Evolutionary conservation across 1,140 invertebrate species (phyloP).

Genomic region (Tachypleus tridentatus): DNA sequence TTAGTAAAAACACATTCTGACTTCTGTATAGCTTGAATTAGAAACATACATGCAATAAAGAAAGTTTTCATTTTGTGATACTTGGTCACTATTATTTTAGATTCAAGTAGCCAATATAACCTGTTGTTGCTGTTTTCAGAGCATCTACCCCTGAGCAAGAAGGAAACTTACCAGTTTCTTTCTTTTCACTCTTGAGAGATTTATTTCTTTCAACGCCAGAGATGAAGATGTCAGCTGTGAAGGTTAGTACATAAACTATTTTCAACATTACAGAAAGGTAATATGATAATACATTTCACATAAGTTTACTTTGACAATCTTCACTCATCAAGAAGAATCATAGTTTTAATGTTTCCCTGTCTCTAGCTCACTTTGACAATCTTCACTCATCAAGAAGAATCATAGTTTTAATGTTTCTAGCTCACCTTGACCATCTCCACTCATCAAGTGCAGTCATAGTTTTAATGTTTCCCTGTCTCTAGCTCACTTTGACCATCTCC

Average conservation of each 20-base stretch:
- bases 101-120: no score
- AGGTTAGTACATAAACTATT: slow-evolving; percentile 23
- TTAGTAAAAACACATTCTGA: no score
- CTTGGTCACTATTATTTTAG: no score
- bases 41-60: no score
- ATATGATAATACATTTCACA: no score
- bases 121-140: no score
- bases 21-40: no score
- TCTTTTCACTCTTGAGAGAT: slow-evolving; percentile 33
- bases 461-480: background rate
- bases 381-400: background rate
- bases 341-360: background rate
- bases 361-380: background rate
- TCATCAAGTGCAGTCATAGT: background rate
- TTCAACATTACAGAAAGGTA: background rate
- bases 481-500: no score
- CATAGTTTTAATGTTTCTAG: no score
- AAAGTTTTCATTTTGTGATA: no score
- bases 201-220: slow-evolving; percentile 31
- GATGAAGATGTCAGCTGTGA: slow-evolving; percentile 28
- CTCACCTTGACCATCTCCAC: background rate
- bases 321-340: background rate
- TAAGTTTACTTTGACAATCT: no score
- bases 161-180: slow-evolving; percentile 17
- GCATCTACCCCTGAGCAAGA: no score